Evolutionary conservation across 2,888 invertebrate genomes (phyloP).

Genomic region (Orthosia incerta): DNA sequence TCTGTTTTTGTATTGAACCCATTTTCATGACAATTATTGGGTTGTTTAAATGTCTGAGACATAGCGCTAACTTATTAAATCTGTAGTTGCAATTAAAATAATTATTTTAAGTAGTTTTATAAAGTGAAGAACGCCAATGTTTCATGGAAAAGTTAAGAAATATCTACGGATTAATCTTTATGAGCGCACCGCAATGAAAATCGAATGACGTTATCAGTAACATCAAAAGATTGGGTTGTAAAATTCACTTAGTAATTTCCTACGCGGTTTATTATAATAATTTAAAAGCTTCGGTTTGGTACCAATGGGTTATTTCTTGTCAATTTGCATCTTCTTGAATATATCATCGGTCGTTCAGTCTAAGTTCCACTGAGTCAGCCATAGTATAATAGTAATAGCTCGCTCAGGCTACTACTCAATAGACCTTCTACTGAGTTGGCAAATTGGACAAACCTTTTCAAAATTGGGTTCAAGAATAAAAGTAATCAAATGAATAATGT

Average conservation of each 20-base stretch:
- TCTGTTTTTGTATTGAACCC: conserved; percentile 55
- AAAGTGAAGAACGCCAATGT: conserved; percentile 12
- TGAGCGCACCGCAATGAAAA: conserved; percentile 35
- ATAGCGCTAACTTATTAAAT: conserved; percentile 36
- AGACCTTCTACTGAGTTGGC: too few species aligned
- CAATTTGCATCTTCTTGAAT: background rate
- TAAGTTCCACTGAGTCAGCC: background rate
- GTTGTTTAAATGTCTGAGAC: conserved; percentile 49
- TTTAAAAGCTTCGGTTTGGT: conserved; percentile 3
- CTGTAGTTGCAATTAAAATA: conserved; percentile 26
- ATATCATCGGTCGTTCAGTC: background rate
- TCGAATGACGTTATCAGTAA: conserved; percentile 12
- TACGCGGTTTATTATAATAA: conserved; percentile 3
- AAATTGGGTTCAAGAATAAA: background rate
- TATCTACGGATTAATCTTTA: conserved; percentile 46
- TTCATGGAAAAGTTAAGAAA: conserved; percentile 32
- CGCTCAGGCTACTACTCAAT: too few species aligned
- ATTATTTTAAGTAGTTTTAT: conserved; percentile 14
- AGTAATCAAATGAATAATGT: background rate
- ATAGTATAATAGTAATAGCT: too few species aligned
- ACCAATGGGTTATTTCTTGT: conserved; percentile 4
- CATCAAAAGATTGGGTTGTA: conserved; percentile 27
- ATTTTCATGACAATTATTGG: conserved; percentile 56
- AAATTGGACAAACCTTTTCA: too few species aligned
- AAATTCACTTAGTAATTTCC: conserved; percentile 31